Conservation (phyloP, 2,888 invertebrate genomes). For the Atherix ibis region DNA sequence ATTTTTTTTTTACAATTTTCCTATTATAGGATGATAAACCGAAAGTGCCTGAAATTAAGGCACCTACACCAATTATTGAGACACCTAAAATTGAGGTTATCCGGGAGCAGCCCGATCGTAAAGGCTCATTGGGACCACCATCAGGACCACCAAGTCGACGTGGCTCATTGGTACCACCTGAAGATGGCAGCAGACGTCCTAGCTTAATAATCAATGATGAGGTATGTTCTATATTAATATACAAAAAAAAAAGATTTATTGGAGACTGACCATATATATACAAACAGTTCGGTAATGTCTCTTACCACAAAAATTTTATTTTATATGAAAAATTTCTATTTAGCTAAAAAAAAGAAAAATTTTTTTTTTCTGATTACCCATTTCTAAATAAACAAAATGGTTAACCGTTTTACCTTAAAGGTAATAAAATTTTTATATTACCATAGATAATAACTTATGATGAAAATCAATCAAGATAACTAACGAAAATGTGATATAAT, state of each 20-base stretch:
- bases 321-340: neutral
- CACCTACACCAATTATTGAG: constrained; percentile 38
- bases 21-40: constrained; percentile 29
- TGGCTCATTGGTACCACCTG: constrained; percentile 79
- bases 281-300: neutral
- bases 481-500: no score
- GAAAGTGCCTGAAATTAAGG: constrained; percentile 52
- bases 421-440: no score
- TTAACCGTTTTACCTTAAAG: no score
- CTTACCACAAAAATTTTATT: constrained; percentile 1
- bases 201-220: constrained; percentile 87
- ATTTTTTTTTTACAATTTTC: no score
- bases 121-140: constrained; percentile 21
- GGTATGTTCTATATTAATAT: constrained; percentile 47
- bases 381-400: no score
- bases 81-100: constrained; percentile 80
- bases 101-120: constrained; percentile 57
- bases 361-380: no score
- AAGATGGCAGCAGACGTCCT: constrained; percentile 71
- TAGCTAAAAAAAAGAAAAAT: no score
- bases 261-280: neutral
- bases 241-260: no score
- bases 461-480: no score
- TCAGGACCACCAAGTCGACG: constrained; percentile 65
- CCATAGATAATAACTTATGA: no score